Conservation (phyloP, 2,888 invertebrate species). For the Parnassius glacialis region DNA sequence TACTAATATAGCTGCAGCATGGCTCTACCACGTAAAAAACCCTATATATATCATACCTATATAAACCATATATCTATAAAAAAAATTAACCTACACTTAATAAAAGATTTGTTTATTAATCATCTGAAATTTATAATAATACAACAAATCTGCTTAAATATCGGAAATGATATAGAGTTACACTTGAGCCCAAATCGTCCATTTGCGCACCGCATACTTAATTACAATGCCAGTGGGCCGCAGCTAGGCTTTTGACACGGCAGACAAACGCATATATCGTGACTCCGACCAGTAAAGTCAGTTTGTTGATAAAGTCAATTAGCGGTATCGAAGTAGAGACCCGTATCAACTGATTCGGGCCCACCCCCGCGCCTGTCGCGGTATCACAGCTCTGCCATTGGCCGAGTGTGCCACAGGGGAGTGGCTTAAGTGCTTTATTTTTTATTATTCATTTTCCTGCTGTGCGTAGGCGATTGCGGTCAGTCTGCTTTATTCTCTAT, state of each 20-base stretch:
- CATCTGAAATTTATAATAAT: constrained; percentile 14
- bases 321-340: constrained; percentile 78
- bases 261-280: constrained; percentile 79
- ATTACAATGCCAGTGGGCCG: constrained; percentile 69
- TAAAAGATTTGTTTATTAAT: not conserved
- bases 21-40: too few species aligned
- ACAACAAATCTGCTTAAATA: constrained; percentile 27
- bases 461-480: constrained; percentile 69
- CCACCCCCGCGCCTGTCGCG: constrained; percentile 65
- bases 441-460: constrained; percentile 66
- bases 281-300: constrained; percentile 78
- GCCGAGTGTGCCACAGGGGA: constrained; percentile 65
- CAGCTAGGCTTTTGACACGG: constrained; percentile 77
- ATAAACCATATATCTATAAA: too few species aligned
- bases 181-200: constrained; percentile 58
- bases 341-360: constrained; percentile 72
- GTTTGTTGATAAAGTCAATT: constrained; percentile 82
- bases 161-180: constrained; percentile 26
- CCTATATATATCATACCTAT: too few species aligned
- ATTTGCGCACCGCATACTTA: constrained; percentile 68
- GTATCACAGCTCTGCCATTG: constrained; percentile 62
- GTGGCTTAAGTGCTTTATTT: constrained; percentile 68
- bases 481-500: constrained; percentile 68
- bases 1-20: too few species aligned
- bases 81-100: too few species aligned